Base-by-base conservation (phyloP, 2,797 vertebrate species). In the Somateria mollissima region DNA sequence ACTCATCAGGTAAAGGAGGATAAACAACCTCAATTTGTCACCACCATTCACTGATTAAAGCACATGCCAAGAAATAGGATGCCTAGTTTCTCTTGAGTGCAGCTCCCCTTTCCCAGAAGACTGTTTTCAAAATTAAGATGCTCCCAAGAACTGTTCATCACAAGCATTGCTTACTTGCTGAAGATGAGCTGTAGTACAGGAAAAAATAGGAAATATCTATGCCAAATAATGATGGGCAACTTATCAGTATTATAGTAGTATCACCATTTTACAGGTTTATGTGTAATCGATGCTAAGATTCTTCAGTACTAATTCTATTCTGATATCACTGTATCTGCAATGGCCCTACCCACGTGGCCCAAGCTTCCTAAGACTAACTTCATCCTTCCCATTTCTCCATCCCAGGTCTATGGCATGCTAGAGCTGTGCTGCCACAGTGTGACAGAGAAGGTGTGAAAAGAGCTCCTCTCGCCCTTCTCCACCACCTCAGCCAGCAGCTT, bases 121-220 rank as follows among this genome's bases (percentile, higher is more conserved):
- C 12, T 25, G 9, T 67, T 89, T 70, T 76, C 21, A 47, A 45
- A 65, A 82, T 39, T n/a, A 61, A 78, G 36, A 13, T 77, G 11
- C 14, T 78, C 39, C 39, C 30, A 27, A 66, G 11, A 17, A 14
- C 27, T 84, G 11, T 17, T 69, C 54, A 49, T 72, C 36, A 80
- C 24, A 65, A 56, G 22, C 3, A 1, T n/a, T 0, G 0, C 11
- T 49, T 37, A 45, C 4, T 27, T 65, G 22, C 19, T 76, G 53
- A 85, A 77, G 36, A 56, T 45, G 43, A 90, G 22, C 34, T 43
- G 54, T 12, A 13, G 30, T 20, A 39, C 14, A 49, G 27, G 30
- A 89, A 78, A 39, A 17, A 72, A 69, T 25, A 4, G 36, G 14
- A 64, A 83, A 57, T 14, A 43, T 12, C 16, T 78, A 53, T n/a